Evolutionary conservation across 2,888 invertebrate genomes (phyloP).

Genomic region (Entomobrya multifasciata): DNA sequence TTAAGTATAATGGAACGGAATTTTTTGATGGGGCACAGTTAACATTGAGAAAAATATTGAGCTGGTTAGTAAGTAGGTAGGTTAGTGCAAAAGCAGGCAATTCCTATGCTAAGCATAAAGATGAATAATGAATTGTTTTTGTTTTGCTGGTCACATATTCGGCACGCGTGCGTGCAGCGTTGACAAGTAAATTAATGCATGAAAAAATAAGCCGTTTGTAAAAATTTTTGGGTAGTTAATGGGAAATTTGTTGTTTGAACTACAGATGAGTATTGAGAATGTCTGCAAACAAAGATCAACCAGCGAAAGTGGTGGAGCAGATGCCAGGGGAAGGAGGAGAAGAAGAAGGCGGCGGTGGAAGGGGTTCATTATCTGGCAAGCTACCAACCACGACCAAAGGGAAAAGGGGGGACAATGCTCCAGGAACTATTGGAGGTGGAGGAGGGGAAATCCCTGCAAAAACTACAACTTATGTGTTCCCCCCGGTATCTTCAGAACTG

Average conservation of each 20-base stretch:
- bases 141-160: no score
- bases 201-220: no score
- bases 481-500: conserved; percentile 75
- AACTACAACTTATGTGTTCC: conserved; percentile 79
- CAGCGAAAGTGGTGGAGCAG: conserved; percentile 70
- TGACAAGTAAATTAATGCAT: neutral
- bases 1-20: no score
- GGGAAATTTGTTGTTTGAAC: conserved; percentile 52
- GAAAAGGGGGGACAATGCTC: no score
- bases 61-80: no score
- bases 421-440: neutral
- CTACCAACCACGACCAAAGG: neutral
- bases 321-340: conserved; percentile 55
- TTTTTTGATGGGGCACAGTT: no score
- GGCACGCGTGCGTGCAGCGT: no score
- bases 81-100: no score
- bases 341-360: conserved; percentile 48
- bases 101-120: no score
- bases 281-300: conserved; percentile 77
- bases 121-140: no score
- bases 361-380: neutral
- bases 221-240: no score
- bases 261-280: conserved; percentile 79
- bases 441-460: neutral
- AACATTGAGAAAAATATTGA: no score